Evolutionary conservation across 2,113 vertebrate genomes (phyloP).

Genomic region (Pelvicachromis taeniatus): DNA sequence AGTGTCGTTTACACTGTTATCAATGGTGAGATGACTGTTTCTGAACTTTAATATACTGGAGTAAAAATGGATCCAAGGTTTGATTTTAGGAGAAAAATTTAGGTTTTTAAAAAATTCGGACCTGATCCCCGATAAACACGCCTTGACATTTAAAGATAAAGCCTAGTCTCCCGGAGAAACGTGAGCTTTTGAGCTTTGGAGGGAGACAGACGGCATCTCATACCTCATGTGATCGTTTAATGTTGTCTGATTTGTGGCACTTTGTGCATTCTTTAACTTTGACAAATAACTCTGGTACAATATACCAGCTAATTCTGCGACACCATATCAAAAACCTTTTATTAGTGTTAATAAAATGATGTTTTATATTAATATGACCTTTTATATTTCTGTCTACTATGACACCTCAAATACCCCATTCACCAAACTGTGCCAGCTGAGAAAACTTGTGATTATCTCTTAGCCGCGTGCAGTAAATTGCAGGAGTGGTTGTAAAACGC

Average conservation of each 20-base stretch:
- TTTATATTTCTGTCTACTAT: background rate
- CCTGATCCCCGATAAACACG: rapidly evolving
- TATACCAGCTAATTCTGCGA: background rate
- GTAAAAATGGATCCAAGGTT: background rate
- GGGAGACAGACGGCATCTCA: rapidly evolving
- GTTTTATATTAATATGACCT: background rate
- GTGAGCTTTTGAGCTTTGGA: background rate
- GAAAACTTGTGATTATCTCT: background rate
- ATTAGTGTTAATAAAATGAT: background rate
- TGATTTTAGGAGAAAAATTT: background rate
- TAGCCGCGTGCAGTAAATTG: background rate
- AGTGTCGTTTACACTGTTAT: background rate
- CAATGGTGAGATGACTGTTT: background rate
- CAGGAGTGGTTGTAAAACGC: background rate
- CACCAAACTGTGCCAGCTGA: background rate
- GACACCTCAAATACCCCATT: background rate
- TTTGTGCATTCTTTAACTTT: background rate
- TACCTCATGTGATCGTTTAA: background rate
- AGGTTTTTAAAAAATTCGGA: background rate
- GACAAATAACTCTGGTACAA: background rate
- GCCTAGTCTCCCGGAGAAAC: background rate
- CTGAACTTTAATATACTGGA: background rate
- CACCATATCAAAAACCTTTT: background rate
- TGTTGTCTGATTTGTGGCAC: background rate
- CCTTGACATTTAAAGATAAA: background rate